Evolutionary conservation across 2,113 vertebrate genomes (phyloP).

Genomic region (Eidolon helvum): DNA sequence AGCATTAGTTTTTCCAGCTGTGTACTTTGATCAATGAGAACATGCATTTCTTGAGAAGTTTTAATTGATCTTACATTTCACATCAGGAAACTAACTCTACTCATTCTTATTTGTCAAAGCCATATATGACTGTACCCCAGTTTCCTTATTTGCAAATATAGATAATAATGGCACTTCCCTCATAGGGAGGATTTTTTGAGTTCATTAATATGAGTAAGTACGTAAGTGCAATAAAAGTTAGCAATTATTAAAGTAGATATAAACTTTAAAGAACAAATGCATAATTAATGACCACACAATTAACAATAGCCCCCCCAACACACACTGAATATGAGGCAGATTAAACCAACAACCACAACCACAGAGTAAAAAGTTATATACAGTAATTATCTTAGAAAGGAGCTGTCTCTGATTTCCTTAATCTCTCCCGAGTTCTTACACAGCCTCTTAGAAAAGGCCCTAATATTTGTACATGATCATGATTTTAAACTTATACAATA

Average conservation of each 20-base stretch:
- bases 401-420: background rate
- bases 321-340: background rate
- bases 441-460: background rate
- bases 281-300: background rate
- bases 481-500: background rate
- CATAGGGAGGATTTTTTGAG: background rate
- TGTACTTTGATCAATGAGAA: background rate
- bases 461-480: background rate
- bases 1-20: background rate
- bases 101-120: background rate
- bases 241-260: constrained; percentile 29
- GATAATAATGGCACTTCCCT: background rate
- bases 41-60: background rate
- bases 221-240: background rate
- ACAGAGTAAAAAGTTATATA: background rate
- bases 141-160: background rate
- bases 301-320: background rate
- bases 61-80: background rate
- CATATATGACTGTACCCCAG: background rate
- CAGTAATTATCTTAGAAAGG: background rate
- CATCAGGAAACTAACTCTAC: background rate
- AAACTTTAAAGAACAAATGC: constrained; percentile 34
- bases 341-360: background rate
- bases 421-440: background rate
- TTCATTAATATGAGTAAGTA: background rate